A percentile compares a stretch with the other conserved stretches of the same genome.
These are phyloP conservation scores for Eudemis profundana DNA, from an alignment of 2,888 invertebrate genomes.

Conservation along the genomic window DNA sequence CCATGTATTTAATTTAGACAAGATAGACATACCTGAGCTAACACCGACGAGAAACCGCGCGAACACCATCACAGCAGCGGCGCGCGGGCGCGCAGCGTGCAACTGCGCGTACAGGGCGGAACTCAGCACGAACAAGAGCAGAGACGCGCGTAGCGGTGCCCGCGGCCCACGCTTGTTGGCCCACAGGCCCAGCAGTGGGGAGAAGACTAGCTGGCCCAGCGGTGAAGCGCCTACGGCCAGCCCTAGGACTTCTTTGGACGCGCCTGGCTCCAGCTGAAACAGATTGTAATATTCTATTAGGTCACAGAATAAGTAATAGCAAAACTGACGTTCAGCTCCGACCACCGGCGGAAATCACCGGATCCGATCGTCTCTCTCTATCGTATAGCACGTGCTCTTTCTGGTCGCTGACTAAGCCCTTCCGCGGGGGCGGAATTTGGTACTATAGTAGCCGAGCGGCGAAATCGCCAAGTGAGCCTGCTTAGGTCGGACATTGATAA, in stretches of 20 bases:
- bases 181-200: conserved; percentile 94
- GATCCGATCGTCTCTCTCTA: too few relatives aligned
- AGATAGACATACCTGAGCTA: conserved; percentile 93
- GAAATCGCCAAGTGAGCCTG: too few relatives aligned
- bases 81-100: conserved; percentile 87
- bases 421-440: too few relatives aligned
- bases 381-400: too few relatives aligned
- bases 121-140: conserved; percentile 89
- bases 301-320: too few relatives aligned
- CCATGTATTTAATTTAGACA: too few relatives aligned
- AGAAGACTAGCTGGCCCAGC: conserved; percentile 93
- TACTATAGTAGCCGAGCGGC: too few relatives aligned
- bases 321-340: too few relatives aligned
- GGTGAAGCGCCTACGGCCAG: conserved; percentile 94
- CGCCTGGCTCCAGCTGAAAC: conserved; percentile 90
- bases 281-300: too few relatives aligned
- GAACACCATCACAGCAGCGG: conserved; percentile 90
- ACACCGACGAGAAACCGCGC: conserved; percentile 93
- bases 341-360: too few relatives aligned
- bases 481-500: too few relatives aligned
- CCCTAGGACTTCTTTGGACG: conserved; percentile 93
- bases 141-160: conserved; percentile 88
- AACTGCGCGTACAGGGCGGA: conserved; percentile 91
- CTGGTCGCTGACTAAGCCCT: too few relatives aligned
- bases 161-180: conserved; percentile 91